A percentile compares a stretch with the other conserved stretches of the same genome.
Evolutionary conservation across 1,140 invertebrate species (phyloP).

Genomic region (Trichoplusia ni): DNA sequence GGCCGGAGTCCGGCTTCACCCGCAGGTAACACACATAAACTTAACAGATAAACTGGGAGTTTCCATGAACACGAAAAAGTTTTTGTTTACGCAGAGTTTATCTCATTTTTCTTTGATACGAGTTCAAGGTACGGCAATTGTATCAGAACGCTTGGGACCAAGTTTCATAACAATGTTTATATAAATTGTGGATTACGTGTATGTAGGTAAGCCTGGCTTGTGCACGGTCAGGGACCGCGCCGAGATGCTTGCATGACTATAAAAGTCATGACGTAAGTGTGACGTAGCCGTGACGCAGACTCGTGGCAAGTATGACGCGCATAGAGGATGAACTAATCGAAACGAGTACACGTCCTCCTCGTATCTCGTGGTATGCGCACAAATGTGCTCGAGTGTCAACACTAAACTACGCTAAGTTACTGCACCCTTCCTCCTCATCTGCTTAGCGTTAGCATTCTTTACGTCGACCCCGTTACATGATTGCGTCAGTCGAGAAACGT

Average conservation of each 20-base stretch:
- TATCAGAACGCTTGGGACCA: slow-evolving; percentile 8
- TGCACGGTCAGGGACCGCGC: slow-evolving; percentile 2
- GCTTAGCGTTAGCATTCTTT: slow-evolving; percentile 8
- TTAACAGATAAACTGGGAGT: slow-evolving; percentile 26
- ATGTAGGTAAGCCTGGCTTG: not conserved
- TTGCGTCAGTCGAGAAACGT: slow-evolving; percentile 3
- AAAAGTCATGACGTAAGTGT: slow-evolving; percentile 27
- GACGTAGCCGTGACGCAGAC: slow-evolving; percentile 35
- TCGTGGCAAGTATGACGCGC: slow-evolving; percentile 5
- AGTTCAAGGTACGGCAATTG: slow-evolving; percentile 18
- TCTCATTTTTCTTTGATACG: slow-evolving; percentile 9
- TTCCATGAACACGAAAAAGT: slow-evolving; percentile 25
- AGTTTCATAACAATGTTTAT: not conserved
- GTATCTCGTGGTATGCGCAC: slow-evolving; percentile 23
- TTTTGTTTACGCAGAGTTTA: slow-evolving; percentile 22
- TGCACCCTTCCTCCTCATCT: not conserved
- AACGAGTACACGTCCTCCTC: slow-evolving; percentile 13
- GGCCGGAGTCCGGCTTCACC: slow-evolving; percentile 24
- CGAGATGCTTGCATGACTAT: slow-evolving; percentile 2
- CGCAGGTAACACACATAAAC: slow-evolving; percentile 35
- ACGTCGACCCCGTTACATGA: not conserved
- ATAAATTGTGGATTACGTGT: not conserved
- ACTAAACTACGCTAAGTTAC: slow-evolving; percentile 21
- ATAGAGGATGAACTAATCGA: slow-evolving; percentile 26
- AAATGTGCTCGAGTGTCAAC: slow-evolving; percentile 5